A percentile compares a stretch with the other conserved stretches of the same genome.
phyloP scores from a whole-genome alignment of 1,140 invertebrate genomes.

The Manduca sexta region DNA sequence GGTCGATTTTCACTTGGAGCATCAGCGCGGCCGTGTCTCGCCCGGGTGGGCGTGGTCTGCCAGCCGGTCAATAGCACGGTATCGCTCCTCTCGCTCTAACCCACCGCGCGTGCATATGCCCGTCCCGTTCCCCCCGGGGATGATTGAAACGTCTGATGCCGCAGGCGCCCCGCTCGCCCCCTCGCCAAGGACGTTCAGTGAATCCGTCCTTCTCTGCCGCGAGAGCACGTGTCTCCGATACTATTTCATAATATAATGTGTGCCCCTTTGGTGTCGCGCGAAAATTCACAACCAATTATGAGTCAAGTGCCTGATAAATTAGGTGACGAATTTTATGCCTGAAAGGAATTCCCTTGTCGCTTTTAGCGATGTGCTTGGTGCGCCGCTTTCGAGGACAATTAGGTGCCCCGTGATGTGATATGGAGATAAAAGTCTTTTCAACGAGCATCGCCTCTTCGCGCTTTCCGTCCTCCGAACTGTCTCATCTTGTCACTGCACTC shows the following conservation, averaged over 20 bases:
- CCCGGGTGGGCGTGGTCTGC: conserved; percentile 68
- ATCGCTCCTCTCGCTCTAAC: conserved; percentile 45
- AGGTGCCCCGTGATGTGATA: conserved; percentile 53
- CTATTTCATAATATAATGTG: conserved; percentile 71
- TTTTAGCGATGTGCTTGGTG: conserved; percentile 45
- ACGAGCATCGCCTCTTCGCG: conserved; percentile 51
- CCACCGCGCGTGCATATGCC: conserved; percentile 14
- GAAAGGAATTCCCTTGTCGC: conserved; percentile 51
- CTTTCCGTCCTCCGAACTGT: conserved; percentile 58
- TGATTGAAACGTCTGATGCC: conserved; percentile 72
- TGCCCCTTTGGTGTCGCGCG: conserved; percentile 59
- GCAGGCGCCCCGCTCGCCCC: conserved; percentile 66
- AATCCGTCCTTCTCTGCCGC: conserved; percentile 71
- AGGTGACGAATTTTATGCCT: conserved; percentile 58
- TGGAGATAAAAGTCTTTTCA: conserved; percentile 59
- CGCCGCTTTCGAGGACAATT: conserved; percentile 50
- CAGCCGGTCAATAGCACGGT: conserved; percentile 69
- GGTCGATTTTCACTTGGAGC: conserved; percentile 71
- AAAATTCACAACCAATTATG: conserved; percentile 68
- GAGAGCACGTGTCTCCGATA: conserved; percentile 69
- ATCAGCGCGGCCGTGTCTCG: conserved; percentile 55
- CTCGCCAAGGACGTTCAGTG: conserved; percentile 70
- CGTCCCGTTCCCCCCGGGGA: conserved; percentile 55
- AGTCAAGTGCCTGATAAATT: conserved; percentile 67
- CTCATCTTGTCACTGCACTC: conserved; percentile 48